Base-by-base conservation (phyloP, 1,140 invertebrate genomes). In the Bombus superbus region DNA sequence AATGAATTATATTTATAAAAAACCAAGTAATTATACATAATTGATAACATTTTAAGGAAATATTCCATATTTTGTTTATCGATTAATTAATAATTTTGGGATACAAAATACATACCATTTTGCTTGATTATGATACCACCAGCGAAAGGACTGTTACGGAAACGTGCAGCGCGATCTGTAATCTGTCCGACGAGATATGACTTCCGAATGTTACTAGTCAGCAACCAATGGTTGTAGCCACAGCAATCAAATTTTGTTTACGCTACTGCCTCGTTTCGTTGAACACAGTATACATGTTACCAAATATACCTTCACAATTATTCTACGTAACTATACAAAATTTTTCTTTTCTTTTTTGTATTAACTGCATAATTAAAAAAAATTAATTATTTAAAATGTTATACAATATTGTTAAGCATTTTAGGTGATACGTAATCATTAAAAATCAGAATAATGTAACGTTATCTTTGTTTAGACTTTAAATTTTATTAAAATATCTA, bases 101-200 rank as follows among this genome's bases (percentile, higher is more conserved):
- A 93, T 93, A 86, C 32, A 73, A 88, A 92, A 77, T 93, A 94
- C 94, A 76, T 93, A 94, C 94, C 94, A 95, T 94, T 88, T 92
- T 94, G 90, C 40, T 88, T 47, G 83, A 84, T 90, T 90, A 89
- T 76, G 68, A 84, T 91, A 53, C 85, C 81, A 78, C 85, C 83
- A 68, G 78, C 5, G 28, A 80, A 76, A 75, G 76, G 64, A 69
- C 35, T 77, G 18, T 28, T 62, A 22, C 78, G 88, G 80, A 85
- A 88, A 25, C 28, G 18, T 35, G 42, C 11, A 57, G 25, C 47
- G 88, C 88, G 22, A 89, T 80, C 87, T 89, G 66, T 22, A 22
- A 53, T 22, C 18, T 22, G 22, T 22, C 1, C 47, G 18, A 53
- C 18, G 5, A 53, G 18, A 22, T 1, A 2, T 8, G 18, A 53